Conservation (phyloP, 1,140 invertebrate species). For the Sinella curviseta region DNA sequence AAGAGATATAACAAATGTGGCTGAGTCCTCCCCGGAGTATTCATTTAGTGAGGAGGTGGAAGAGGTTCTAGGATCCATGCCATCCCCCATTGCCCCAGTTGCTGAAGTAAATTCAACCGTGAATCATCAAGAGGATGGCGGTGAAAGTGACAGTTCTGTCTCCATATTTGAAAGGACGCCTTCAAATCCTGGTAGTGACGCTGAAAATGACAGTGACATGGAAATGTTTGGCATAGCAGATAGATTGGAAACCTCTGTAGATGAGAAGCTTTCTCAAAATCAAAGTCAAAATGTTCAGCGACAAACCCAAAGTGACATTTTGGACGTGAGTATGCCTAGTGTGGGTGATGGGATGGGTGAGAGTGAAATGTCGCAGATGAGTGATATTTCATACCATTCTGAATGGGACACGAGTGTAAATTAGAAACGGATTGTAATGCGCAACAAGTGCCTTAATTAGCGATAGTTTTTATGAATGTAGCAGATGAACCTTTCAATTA, state of each 20-base stretch:
- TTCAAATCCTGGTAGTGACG: not conserved
- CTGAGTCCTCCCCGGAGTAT: not conserved
- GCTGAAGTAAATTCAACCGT: not conserved
- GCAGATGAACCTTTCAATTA: too few relatives aligned
- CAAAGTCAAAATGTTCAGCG: not conserved
- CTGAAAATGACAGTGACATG: not conserved
- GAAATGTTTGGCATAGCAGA: not conserved
- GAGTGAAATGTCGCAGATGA: not conserved
- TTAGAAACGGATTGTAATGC: too few relatives aligned
- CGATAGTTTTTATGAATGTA: too few relatives aligned
- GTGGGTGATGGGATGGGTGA: not conserved
- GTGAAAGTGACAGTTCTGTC: not conserved
- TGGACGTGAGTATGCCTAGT: slow-evolving; percentile 14
- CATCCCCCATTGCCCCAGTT: not conserved
- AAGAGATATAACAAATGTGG: not conserved
- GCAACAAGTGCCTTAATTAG: too few relatives aligned
- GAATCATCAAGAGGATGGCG: not conserved
- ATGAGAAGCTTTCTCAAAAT: not conserved
- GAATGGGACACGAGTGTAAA: too few relatives aligned
- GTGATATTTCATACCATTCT: not conserved
- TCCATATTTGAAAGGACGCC: not conserved
- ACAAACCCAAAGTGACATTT: not conserved
- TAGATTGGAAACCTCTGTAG: not conserved
- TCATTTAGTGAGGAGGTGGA: not conserved
- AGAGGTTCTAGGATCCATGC: not conserved